phyloP scores from a whole-genome alignment of 2,888 invertebrate species.

The Macrophya alboannulata region DNA sequence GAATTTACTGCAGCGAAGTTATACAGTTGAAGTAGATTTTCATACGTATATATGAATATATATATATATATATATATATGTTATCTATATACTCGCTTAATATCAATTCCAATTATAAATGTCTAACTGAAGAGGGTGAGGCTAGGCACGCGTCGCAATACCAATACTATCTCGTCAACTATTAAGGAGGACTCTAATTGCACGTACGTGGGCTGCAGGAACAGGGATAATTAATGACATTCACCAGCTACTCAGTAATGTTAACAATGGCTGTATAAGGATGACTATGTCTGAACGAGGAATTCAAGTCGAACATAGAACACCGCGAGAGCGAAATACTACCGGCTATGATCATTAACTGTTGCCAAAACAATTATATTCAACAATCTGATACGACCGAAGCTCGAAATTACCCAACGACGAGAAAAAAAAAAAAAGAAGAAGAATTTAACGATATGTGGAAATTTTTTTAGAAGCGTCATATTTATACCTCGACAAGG shows the following conservation, averaged over 20 bases:
- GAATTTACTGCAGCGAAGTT: too few species aligned
- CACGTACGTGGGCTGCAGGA: constrained; percentile 26
- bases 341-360: too few species aligned
- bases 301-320: background rate
- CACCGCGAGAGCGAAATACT: background rate
- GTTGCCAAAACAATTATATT: too few species aligned
- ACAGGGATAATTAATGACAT: constrained; percentile 40
- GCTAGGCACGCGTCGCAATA: constrained; percentile 4
- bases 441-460: too few species aligned
- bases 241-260: constrained; percentile 30
- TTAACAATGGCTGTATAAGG: constrained; percentile 5
- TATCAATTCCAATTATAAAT: constrained; percentile 46
- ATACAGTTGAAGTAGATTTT: background rate
- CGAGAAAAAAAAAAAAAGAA: too few species aligned
- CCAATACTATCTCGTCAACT: constrained; percentile 48
- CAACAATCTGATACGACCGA: too few species aligned
- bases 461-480: too few species aligned
- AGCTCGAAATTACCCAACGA: too few species aligned
- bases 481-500: too few species aligned
- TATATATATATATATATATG: background rate
- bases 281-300: too few species aligned
- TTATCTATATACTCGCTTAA: background rate
- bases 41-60: background rate
- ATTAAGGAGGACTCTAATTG: constrained; percentile 44
- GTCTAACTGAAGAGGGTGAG: constrained; percentile 27